Base-by-base conservation (phyloP, 2,888 invertebrate species). In the Apamea anceps region DNA sequence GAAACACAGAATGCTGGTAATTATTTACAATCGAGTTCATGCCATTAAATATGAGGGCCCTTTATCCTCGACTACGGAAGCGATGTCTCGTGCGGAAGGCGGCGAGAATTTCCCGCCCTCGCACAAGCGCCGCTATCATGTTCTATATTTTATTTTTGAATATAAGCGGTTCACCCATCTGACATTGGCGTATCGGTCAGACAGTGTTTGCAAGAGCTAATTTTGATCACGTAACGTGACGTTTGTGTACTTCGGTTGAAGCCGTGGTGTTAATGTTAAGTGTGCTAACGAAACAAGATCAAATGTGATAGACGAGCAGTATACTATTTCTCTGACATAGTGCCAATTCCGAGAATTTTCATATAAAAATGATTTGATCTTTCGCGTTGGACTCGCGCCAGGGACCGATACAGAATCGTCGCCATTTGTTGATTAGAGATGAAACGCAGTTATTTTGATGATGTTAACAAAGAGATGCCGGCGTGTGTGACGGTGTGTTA, bases 61-160 rank as follows among this genome's bases (percentile, higher is more conserved):
- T 86, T 83, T 88, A 83, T 83, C 79, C 80, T 77, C 66, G 60
- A 60, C 42, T 83, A 72, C 88, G 89, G 91, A 88, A 89, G 87
- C 75, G 80, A 75, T 62, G 77, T 85, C 81, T 85, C 81, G 81
- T 88, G 88, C 90, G 91, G 92, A 91, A 92, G 88, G 86, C 88
- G 87, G 75, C 87, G 80, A 85, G 73, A 79, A 86, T 79, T 90
- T 91, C 83, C 90, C 88, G 85, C 80, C 72, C 68, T 84, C 76
- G 74, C 70, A 54, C 70, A 75, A 42, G 45, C 71, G 70, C 71
- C 72, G 74, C 71, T 71, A 75, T 75, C 72, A 51, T 66, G 66
- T 65, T 73, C 42, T 75, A 57, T 77, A 54, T 66, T 67, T 71
- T 83, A 51, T 37, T 67, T 73, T 57, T 67, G 13, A 85, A 76